Percentiles rank a stretch among this genome's conserved stretches.
Conservation (phyloP, 2,113 vertebrate species). For the Eulemur rufifrons region DNA sequence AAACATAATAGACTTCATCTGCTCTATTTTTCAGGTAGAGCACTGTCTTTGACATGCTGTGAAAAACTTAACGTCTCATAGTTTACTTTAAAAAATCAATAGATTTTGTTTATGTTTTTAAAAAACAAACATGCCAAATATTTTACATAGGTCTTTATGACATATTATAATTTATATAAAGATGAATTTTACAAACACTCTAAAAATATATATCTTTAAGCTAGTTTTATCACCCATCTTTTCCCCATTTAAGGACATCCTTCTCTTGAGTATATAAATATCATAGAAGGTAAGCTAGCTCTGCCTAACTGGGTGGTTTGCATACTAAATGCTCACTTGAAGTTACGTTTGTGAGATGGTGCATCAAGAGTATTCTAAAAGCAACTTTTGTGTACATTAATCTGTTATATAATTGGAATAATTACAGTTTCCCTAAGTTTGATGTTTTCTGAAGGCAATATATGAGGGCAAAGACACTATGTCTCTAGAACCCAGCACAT, state of each 20-base stretch:
- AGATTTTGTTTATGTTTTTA: neutral
- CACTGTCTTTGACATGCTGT: neutral
- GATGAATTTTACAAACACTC: neutral
- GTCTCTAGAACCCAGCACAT: neutral
- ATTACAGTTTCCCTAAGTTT: neutral
- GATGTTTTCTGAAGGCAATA: neutral
- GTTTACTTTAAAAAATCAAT: slow-evolving; percentile 19
- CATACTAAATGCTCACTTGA: neutral
- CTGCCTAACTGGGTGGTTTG: neutral
- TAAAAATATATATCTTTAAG: neutral
- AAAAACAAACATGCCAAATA: neutral
- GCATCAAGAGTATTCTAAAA: neutral
- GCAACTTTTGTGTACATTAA: neutral
- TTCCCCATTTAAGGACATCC: neutral
- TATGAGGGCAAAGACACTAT: neutral
- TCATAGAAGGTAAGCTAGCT: neutral
- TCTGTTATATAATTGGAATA: neutral
- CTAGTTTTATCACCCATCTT: neutral
- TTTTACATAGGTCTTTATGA: neutral
- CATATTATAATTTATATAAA: neutral
- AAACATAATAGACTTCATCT: slow-evolving; percentile 9
- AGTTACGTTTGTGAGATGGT: neutral
- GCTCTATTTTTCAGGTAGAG: neutral
- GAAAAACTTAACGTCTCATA: neutral
- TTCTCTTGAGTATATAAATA: neutral